Evolutionary conservation across 37 sponge, comb jelly and placozoan species (phyloP).

Genomic region (Ephydatia muelleri): DNA sequence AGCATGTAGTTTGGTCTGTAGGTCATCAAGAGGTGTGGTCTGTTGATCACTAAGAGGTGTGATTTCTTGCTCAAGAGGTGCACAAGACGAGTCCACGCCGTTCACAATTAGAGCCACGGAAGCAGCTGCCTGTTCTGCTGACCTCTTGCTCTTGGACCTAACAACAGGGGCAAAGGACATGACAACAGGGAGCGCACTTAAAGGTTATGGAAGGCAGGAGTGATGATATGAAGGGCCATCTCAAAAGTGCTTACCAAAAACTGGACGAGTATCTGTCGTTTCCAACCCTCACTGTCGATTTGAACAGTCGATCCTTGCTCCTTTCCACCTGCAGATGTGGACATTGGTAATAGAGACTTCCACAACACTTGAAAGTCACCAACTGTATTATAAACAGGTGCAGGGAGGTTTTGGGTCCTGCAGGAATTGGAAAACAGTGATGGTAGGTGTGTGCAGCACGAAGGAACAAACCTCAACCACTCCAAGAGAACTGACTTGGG

Average conservation of each 20-base stretch:
- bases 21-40: not conserved
- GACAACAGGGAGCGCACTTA: too few species aligned
- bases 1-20: not conserved
- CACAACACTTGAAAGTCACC: not conserved
- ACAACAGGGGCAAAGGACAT: too few species aligned
- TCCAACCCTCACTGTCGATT: conserved; percentile 60
- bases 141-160: conserved; percentile 79
- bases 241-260: conserved; percentile 53
- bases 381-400: conserved; percentile 12
- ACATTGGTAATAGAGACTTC: not conserved
- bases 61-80: too few species aligned
- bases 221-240: not conserved
- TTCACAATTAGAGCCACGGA: conserved; percentile 56
- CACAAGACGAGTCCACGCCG: conserved; percentile 18
- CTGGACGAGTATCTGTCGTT: conserved; percentile 71
- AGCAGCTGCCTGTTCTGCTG: conserved; percentile 88
- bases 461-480: conserved; percentile 10
- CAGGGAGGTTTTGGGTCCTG: not conserved
- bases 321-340: conserved; percentile 15
- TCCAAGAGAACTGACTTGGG: conserved; percentile 32
- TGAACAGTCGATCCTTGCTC: conserved; percentile 64
- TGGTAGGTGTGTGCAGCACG: not conserved
- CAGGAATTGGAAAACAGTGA: not conserved
- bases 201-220: not conserved
- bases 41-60: not conserved